phyloP scores from a whole-genome alignment of 2,113 vertebrate species.

The Xenopus tropicalis region UCB_Xtro_10.0 CM004444.2:127563001-127563500 shows the following conservation, averaged over 20 bases:
- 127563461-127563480: too few relatives aligned
- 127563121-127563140: slow-evolving; percentile 64
- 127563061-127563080: too few relatives aligned
- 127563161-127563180: slow-evolving; percentile 88
- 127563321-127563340: slow-evolving; percentile 71
- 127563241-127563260: slow-evolving; percentile 98
- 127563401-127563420: too few relatives aligned
- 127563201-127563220: slow-evolving; percentile 99
- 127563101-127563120: slow-evolving; percentile 50
- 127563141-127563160: slow-evolving; percentile 58
- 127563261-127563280: slow-evolving; percentile 98
- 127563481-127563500: too few relatives aligned
- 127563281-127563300: slow-evolving; percentile 99
- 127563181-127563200: slow-evolving; percentile 96
- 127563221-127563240: slow-evolving; percentile 99
- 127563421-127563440: too few relatives aligned
- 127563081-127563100: too few relatives aligned
- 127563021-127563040: too few relatives aligned
- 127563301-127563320: slow-evolving; percentile 94
- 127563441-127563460: too few relatives aligned
- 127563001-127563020: too few relatives aligned
- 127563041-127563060: too few relatives aligned
- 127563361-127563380: too few relatives aligned
- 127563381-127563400: too few relatives aligned
- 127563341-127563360: slow-evolving; percentile 29